phyloP scores from a whole-genome alignment of 2,888 invertebrate species.

The Agrochola macilenta region DNA sequence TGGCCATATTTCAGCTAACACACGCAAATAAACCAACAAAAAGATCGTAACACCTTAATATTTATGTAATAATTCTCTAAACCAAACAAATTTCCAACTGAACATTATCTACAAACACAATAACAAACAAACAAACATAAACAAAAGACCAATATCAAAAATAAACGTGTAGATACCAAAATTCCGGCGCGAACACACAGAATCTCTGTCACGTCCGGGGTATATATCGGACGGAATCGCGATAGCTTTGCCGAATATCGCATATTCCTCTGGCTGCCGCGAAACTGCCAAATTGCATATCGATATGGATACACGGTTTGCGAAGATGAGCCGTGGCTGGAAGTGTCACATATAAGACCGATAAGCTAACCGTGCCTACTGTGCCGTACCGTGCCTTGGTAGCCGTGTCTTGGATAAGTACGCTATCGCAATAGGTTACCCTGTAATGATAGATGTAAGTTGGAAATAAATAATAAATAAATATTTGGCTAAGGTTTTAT shows the following conservation, averaged over 20 bases:
- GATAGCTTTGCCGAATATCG: slow-evolving; percentile 67
- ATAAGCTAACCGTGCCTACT: no score
- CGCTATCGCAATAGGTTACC: no score
- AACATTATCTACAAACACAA: slow-evolving; percentile 8
- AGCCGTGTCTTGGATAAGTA: no score
- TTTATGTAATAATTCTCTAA: neutral
- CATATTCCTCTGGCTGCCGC: slow-evolving; percentile 68
- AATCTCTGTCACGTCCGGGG: slow-evolving; percentile 67
- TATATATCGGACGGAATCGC: slow-evolving; percentile 63
- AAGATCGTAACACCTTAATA: neutral
- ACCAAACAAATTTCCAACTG: neutral
- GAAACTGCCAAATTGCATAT: slow-evolving; percentile 80
- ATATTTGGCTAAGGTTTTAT: neutral
- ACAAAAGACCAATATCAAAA: slow-evolving; percentile 43
- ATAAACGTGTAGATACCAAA: slow-evolving; percentile 54
- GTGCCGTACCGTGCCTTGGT: no score
- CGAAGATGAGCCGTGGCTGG: slow-evolving; percentile 40
- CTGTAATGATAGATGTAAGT: no score
- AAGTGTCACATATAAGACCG: slow-evolving; percentile 56
- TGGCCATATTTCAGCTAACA: neutral
- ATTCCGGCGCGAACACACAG: slow-evolving; percentile 52
- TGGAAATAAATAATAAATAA: no score
- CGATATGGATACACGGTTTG: slow-evolving; percentile 68
- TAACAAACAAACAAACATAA: slow-evolving; percentile 29
- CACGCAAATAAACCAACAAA: neutral